phyloP scores from a whole-genome alignment of 2,797 vertebrate genomes.

The Arrhamphus sclerolepis region DNA sequence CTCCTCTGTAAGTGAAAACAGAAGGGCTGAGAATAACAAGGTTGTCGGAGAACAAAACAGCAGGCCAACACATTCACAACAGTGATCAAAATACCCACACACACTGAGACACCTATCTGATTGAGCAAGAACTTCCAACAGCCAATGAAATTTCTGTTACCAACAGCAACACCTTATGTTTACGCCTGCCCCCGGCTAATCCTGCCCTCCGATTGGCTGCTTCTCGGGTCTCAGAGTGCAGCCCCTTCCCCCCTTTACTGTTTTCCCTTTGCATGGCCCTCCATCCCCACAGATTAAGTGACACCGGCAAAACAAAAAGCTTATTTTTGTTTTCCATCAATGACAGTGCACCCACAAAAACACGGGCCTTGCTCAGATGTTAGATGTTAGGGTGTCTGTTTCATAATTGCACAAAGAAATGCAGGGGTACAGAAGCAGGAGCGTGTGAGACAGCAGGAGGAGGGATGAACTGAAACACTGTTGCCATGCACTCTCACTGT shows the following conservation, averaged over 20 bases:
- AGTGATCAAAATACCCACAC: slow-evolving; percentile 72
- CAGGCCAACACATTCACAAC: slow-evolving; percentile 75
- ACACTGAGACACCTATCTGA: slow-evolving; percentile 64
- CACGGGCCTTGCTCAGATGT: slow-evolving; percentile 43
- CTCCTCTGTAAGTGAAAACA: slow-evolving; percentile 46
- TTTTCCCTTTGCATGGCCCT: slow-evolving; percentile 39
- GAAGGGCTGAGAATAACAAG: slow-evolving; percentile 68
- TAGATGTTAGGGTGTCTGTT: slow-evolving; percentile 31
- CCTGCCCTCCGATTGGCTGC: slow-evolving; percentile 72
- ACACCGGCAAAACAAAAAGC: slow-evolving; percentile 82
- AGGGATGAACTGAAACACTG: slow-evolving; percentile 57
- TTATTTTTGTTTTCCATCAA: slow-evolving; percentile 83
- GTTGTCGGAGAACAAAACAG: slow-evolving; percentile 71
- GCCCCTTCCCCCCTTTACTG: slow-evolving; percentile 38
- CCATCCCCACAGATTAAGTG: slow-evolving; percentile 79
- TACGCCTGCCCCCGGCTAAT: slow-evolving; percentile 56
- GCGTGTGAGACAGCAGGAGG: slow-evolving; percentile 40
- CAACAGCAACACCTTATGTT: slow-evolving; percentile 81
- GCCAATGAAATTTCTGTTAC: slow-evolving; percentile 83
- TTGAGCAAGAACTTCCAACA: slow-evolving; percentile 65
- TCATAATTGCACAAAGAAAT: slow-evolving; percentile 14
- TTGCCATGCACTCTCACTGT: slow-evolving; percentile 80
- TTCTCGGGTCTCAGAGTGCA: slow-evolving; percentile 15
- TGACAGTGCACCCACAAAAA: slow-evolving; percentile 61
- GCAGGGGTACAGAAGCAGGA: slow-evolving; percentile 21